Conservation (phyloP, 2,888 invertebrate genomes). For the Diadegma fenestrale region DNA sequence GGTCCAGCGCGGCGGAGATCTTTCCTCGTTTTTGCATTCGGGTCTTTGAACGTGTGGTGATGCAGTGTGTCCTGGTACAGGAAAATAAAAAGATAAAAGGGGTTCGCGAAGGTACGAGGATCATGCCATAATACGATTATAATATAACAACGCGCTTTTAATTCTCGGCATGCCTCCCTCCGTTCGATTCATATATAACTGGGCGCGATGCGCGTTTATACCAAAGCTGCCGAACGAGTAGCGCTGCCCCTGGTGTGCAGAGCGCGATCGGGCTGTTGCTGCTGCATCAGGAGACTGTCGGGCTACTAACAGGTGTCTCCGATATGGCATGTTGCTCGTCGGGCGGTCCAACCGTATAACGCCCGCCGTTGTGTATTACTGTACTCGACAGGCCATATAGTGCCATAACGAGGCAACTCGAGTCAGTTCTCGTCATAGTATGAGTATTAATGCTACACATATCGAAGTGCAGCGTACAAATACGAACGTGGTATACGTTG, state of each 20-base stretch:
- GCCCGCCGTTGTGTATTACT: constrained; percentile 53
- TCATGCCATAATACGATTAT: constrained; percentile 82
- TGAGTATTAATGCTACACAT: not conserved
- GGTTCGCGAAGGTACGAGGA: constrained; percentile 48
- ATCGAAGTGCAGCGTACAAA: constrained; percentile 16
- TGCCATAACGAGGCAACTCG: constrained; percentile 64
- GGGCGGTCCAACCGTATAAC: constrained; percentile 53
- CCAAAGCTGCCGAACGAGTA: constrained; percentile 63
- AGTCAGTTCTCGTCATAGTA: constrained; percentile 44
- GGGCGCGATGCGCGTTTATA: constrained; percentile 68
- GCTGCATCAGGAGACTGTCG: constrained; percentile 68
- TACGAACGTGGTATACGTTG: constrained; percentile 3
- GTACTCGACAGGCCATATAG: constrained; percentile 61
- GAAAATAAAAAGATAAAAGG: not conserved
- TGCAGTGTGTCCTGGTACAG: not conserved
- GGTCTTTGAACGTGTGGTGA: constrained; percentile 19
- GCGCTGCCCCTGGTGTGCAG: constrained; percentile 72
- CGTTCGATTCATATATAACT: constrained; percentile 77
- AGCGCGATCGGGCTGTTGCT: constrained; percentile 75
- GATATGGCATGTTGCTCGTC: constrained; percentile 82
- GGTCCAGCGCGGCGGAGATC: constrained; percentile 35
- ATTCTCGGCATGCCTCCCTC: constrained; percentile 79
- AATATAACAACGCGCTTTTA: constrained; percentile 82
- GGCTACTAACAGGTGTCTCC: constrained; percentile 83
- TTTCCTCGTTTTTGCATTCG: constrained; percentile 56